Evolutionary conservation across 2,888 invertebrate genomes (phyloP).

Genomic region (Sycophila texana): DNA sequence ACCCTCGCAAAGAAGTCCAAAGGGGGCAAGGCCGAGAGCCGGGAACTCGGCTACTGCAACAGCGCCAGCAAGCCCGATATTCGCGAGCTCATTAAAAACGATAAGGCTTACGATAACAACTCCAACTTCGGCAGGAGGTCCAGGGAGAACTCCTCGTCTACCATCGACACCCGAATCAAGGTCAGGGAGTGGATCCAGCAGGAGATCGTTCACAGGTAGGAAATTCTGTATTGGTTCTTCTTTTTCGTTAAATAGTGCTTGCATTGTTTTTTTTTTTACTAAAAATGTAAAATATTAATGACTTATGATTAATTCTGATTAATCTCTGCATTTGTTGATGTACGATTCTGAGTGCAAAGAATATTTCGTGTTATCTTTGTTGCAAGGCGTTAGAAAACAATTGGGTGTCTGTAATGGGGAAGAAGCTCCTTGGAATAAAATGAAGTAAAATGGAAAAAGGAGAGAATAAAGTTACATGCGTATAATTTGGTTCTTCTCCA

Average conservation of each 20-base stretch:
- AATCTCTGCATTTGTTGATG: too few relatives aligned
- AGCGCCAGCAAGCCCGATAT: slow-evolving; percentile 74
- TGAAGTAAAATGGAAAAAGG: neutral
- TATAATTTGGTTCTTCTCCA: slow-evolving; percentile 23
- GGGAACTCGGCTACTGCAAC: slow-evolving; percentile 76
- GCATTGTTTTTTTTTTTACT: too few relatives aligned
- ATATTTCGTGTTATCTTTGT: too few relatives aligned
- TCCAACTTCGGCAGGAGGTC: slow-evolving; percentile 79
- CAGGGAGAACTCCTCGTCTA: slow-evolving; percentile 86
- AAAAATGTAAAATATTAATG: too few relatives aligned
- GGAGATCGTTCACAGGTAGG: slow-evolving; percentile 82
- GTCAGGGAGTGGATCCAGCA: slow-evolving; percentile 91
- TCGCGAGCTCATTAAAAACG: slow-evolving; percentile 73
- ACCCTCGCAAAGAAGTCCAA: slow-evolving; percentile 62
- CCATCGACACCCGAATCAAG: slow-evolving; percentile 90
- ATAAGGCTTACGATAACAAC: slow-evolving; percentile 74
- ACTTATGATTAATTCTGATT: too few relatives aligned
- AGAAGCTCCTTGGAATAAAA: too few relatives aligned
- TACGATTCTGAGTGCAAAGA: too few relatives aligned
- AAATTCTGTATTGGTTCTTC: neutral
- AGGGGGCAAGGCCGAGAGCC: slow-evolving; percentile 74
- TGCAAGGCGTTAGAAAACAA: too few relatives aligned
- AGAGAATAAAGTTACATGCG: neutral
- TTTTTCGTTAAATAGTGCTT: neutral
- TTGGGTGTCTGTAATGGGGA: too few relatives aligned